Conservation (phyloP, 2,888 invertebrate species). For the Drosophila falleni region DNA sequence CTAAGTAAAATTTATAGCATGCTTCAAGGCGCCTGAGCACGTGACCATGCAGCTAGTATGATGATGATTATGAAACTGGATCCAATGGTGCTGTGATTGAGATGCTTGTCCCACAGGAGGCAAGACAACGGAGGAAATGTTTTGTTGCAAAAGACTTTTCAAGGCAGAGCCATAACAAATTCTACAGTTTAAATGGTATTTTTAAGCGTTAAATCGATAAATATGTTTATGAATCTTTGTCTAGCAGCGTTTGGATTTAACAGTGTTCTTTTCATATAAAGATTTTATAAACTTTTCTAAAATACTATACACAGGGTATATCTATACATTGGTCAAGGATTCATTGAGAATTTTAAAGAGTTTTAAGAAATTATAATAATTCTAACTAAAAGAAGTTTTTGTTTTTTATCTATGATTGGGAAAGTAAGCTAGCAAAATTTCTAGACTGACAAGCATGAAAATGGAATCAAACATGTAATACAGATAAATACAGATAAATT, state of each 20-base stretch:
- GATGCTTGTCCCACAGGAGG: background rate
- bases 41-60: constrained; percentile 69
- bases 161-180: background rate
- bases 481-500: too few relatives aligned
- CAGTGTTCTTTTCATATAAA: background rate
- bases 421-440: too few relatives aligned
- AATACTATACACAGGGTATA: too few relatives aligned
- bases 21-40: constrained; percentile 50
- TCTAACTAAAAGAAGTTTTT: background rate
- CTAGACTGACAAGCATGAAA: too few relatives aligned
- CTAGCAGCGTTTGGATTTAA: background rate
- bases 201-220: background rate
- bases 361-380: background rate
- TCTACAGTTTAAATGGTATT: background rate
- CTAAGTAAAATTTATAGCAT: constrained; percentile 72
- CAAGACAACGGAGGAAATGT: background rate
- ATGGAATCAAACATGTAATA: too few relatives aligned
- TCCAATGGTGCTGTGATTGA: constrained; percentile 41
- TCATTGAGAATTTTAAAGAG: too few relatives aligned
- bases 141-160: background rate
- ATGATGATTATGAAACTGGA: constrained; percentile 31
- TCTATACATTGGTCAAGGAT: too few relatives aligned
- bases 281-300: too few relatives aligned
- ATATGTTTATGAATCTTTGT: background rate
- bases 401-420: too few relatives aligned